Evolutionary conservation across 2,888 invertebrate genomes (phyloP), one percentile per base, ranked within the genome.

Genomic region (Phymatocera aterrima): DNA sequence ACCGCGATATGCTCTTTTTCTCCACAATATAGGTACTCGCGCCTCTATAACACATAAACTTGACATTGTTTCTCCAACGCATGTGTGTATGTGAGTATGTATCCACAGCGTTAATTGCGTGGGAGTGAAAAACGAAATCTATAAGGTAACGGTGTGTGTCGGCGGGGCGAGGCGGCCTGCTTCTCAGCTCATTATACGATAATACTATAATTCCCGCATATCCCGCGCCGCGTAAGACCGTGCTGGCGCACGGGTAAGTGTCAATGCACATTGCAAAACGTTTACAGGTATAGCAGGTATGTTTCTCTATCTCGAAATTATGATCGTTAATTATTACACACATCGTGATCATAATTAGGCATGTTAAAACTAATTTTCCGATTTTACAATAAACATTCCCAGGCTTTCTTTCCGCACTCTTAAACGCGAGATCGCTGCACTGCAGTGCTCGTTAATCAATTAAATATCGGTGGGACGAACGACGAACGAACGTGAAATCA

Each of bases 141-240:
- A 72, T 72, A 18, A 34, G 51, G 51, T 31, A n/a, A 8, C 6
- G 34, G 51, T 72, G 51, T 43, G 12, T 43, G 21, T 24, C 34
- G 21, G 60, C 12, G n/a, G n/a, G n/a, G n/a, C n/a, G n/a, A n/a
- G n/a, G n/a, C 43, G 68, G 68, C 68, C 72, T 51, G 48, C 8
- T 72, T 72, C 72, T 72, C 72, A 72, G 51, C 34, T 72, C 51
- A 72, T 72, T 72, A 51, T 43, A n/a, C n/a, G n/a, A n/a, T n/a
- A n/a, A 24, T 61, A 31, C 24, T 31, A 10, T 12, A 43, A 43
- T 12, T 57, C 12, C 18, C 72, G 51, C 72, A 46, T n/a, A n/a
- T n/a, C n/a, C n/a, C n/a, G n/a, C n/a, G n/a, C n/a, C n/a, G n/a
- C n/a, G n/a, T n/a, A n/a, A n/a, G n/a, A n/a, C n/a, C n/a, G n/a